Base-by-base conservation (phyloP, 2,888 invertebrate genomes). In the Mechanitis messenoides region DNA sequence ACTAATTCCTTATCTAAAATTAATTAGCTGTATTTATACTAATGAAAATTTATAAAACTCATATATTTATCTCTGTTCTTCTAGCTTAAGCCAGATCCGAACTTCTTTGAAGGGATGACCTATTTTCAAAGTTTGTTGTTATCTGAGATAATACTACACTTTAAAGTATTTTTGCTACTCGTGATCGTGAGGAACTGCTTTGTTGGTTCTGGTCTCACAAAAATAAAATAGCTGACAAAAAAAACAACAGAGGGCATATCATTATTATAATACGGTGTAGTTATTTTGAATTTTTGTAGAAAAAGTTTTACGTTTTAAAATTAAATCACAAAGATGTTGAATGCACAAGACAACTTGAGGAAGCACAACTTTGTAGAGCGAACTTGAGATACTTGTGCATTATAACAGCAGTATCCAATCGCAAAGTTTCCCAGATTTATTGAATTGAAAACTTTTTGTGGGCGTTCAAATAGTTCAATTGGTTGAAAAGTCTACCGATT, bases 81-180 rank as follows among this genome's bases (percentile, higher is more conserved):
- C 46, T 72, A 59, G 69, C 74, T 76, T 74, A 68, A 47, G 62
- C 68, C 73, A 66, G 63, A 68, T 68, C 70, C 75, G 74, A 74
- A 78, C 75, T 80, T 84, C 82, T 84, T 79, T 76, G 76, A 75
- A 71, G 74, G 73, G 70, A 74, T 80, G 85, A 85, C 87, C 87
- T 83, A 85, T 74, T 85, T 87, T 79, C 75, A 68, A 68, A 59
- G 76, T 74, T 74, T 77, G 74, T 78, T 83, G 74, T 72, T 75
- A 78, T 83, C 79, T 78, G 74, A 72, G 79, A 74, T 81, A 79
- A 81, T 80, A 79, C 78, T 74, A 81, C 82, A 85, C 84, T 86
- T 85, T 83, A 81, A 80, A 79, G 75, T 73, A 75, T 31, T 50
- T 50, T 50, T 50, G 20, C 47, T 31, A 31, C 50, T 31, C 42